A percentile compares a stretch with the other conserved stretches of the same genome.
Conservation (phyloP, 2,113 vertebrate genomes). For the Rissa tridactyla region DNA sequence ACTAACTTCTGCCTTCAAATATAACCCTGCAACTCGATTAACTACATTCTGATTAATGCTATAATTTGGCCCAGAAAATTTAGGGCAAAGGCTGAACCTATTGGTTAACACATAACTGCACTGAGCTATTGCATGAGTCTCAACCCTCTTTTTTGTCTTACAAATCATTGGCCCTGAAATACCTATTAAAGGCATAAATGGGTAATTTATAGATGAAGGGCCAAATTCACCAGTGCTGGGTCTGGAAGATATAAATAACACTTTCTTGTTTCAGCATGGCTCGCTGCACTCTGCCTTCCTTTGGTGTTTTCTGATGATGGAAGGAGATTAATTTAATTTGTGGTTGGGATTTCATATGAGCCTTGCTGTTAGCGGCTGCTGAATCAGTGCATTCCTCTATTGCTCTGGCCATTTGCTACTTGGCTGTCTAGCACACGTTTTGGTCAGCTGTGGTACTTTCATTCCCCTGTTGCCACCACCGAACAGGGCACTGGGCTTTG, state of each 20-base stretch:
- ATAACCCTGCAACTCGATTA: not conserved
- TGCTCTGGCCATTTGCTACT: not conserved
- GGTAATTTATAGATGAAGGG: conserved; percentile 59
- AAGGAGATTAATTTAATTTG: conserved; percentile 58
- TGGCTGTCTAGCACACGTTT: not conserved
- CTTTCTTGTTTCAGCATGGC: conserved; percentile 45
- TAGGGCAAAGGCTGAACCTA: conserved; percentile 4
- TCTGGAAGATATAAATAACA: conserved; percentile 64
- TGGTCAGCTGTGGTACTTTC: conserved; percentile 9
- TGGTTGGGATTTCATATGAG: conserved; percentile 44
- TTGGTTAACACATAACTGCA: conserved; percentile 18
- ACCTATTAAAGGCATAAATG: conserved; percentile 42
- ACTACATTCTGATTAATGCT: not conserved
- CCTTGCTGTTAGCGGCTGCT: conserved; percentile 19
- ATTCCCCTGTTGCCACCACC: not conserved
- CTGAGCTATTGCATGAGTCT: conserved; percentile 2
- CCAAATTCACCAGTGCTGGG: conserved; percentile 42
- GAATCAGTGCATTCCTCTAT: conserved; percentile 50
- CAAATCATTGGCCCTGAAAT: conserved; percentile 57
- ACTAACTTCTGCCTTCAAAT: not conserved
- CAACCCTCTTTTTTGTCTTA: conserved; percentile 30
- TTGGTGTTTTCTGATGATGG: conserved; percentile 60
- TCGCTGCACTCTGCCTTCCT: conserved; percentile 49
- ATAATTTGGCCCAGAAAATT: conserved; percentile 23
- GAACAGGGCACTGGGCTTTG: not conserved